Evolutionary conservation across 2,797 vertebrate genomes (phyloP), one percentile per base, ranked within the genome.

Genomic region (Labroides dimidiatus): DNA sequence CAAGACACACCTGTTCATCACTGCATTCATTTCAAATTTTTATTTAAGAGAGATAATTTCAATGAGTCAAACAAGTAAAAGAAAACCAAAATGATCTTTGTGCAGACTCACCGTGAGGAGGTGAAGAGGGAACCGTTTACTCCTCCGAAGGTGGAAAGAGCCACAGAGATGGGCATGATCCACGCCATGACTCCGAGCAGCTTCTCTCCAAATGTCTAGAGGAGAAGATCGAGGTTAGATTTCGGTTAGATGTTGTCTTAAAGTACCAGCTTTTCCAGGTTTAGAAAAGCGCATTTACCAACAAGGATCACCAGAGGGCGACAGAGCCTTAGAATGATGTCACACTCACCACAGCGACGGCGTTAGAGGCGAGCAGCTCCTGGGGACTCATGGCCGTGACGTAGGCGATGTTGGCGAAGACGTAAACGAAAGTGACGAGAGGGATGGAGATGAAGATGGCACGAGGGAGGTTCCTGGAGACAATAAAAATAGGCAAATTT

Each of bases 121-220:
- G 97, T 98, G 84, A 98, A 98, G 70, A 98, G 95, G 71, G 97
- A 98, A 8, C 97, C 97, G 48, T 98, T 98, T 78, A 98, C 97
- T 30, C 97, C 97, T 42, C 96, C 97, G 39, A 98, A 98, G 64
- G 97, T 98, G 75, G 96, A 97, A 48, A 98, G 93, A 59, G 97
- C 97, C 74, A 98, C 97, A 1, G 96, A 97, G 86, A 98, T 97
- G 88, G 97, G 97, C 96, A 98, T 98, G 90, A 97, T 96, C 96
- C 97, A 98, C 19, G 96, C 89, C 96, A 97, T 96, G 72, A 96
- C 95, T 4, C 97, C 97, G 44, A 98, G 89, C 64, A 97, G 93
- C 91, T 97, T 97, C 90, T 98, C 95, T 67, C 97, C 97, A 77
- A 98, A 98, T 2, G 96, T 97, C 96, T 97, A 84, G 77, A 80